A percentile compares a stretch with the other conserved stretches of the same genome.
These are phyloP conservation scores for Fabriciana adippe DNA, from an alignment of 2,888 invertebrate genomes.

Conservation along the genomic window DNA sequence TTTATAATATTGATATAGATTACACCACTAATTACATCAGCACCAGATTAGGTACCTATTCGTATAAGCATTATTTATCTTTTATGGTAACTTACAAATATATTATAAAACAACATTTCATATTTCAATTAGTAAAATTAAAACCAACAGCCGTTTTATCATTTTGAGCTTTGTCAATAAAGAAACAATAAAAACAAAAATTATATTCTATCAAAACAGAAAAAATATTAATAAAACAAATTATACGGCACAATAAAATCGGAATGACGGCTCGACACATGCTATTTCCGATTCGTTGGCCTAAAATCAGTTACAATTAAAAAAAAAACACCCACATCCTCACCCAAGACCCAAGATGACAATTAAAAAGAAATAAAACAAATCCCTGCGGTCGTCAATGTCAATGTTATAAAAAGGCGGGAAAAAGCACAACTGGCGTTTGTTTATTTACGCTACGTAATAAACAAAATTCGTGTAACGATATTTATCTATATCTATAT, in stretches of 20 bases:
- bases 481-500: too few relatives aligned
- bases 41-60: too few relatives aligned
- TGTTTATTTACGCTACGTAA: constrained; percentile 36
- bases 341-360: constrained; percentile 62
- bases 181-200: constrained; percentile 14
- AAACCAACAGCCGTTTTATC: too few relatives aligned
- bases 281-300: constrained; percentile 74
- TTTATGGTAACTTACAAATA: too few relatives aligned
- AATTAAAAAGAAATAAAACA: constrained; percentile 83
- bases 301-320: constrained; percentile 72
- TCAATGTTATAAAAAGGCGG: constrained; percentile 58
- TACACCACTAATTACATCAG: too few relatives aligned
- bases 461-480: neutral
- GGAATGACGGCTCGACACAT: constrained; percentile 77
- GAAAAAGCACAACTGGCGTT: constrained; percentile 75
- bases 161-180: neutral
- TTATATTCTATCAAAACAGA: constrained; percentile 23
- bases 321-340: constrained; percentile 55
- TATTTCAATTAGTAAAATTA: too few relatives aligned
- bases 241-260: constrained; percentile 60
- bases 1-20: too few relatives aligned
- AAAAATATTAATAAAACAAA: constrained; percentile 36
- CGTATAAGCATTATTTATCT: too few relatives aligned
- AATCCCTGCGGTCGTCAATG: constrained; percentile 66
- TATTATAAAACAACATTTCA: too few relatives aligned